phyloP scores from a whole-genome alignment of 2,888 invertebrate species.

The Meghimatium bilineatum region DNA sequence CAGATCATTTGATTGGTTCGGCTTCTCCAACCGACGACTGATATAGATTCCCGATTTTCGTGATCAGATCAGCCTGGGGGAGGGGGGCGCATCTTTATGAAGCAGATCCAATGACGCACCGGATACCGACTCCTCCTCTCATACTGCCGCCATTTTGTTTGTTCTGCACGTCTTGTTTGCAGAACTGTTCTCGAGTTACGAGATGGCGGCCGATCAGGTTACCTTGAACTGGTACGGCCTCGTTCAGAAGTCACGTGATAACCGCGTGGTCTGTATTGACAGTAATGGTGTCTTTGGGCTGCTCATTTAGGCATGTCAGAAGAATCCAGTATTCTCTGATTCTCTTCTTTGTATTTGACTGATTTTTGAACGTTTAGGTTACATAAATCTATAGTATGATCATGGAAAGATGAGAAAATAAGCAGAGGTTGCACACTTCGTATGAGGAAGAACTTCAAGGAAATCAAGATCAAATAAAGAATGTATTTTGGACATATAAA shows the following conservation, averaged over 20 bases:
- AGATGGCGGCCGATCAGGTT: constrained; percentile 25
- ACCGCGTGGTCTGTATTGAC: constrained; percentile 6
- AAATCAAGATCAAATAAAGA: no score
- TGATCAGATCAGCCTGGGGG: constrained; percentile 18
- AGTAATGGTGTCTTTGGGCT: not conserved
- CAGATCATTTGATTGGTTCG: not conserved
- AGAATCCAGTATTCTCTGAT: no score
- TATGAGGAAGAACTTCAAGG: no score
- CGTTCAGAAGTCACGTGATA: constrained; percentile 24
- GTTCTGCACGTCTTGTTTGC: constrained; percentile 35
- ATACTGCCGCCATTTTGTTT: constrained; percentile 33
- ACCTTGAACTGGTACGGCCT: constrained; percentile 1
- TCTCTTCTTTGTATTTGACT: no score
- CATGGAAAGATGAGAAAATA: no score
- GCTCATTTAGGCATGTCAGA: not conserved
- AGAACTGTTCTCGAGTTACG: constrained; percentile 5
- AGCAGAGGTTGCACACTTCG: no score
- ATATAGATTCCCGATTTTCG: not conserved
- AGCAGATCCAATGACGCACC: constrained; percentile 1
- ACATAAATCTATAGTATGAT: no score
- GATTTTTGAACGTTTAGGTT: no score
- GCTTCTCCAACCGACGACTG: not conserved
- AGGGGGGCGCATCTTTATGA: constrained; percentile 9
- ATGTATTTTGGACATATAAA: no score
- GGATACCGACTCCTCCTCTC: constrained; percentile 21